Evolutionary conservation across 2,888 invertebrate genomes (phyloP), one percentile per base, ranked within the genome.

Genomic region (Rapana venosa): DNA sequence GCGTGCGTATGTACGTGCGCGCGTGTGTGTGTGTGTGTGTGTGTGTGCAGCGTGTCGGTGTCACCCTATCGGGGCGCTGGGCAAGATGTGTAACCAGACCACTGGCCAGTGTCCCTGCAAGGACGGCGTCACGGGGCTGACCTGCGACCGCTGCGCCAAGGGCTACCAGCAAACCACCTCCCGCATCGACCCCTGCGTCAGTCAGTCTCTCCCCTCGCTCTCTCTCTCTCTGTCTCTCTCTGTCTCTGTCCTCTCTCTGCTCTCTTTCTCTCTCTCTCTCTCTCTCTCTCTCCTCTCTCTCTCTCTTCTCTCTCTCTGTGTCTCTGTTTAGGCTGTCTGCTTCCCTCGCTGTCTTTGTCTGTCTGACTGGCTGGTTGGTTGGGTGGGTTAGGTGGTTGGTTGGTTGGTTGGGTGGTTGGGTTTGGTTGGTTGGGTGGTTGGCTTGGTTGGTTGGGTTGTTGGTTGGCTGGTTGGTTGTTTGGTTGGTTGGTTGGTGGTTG

Each of bases 71-170:
- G 99, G 99, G 89, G 98, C 99, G 85, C 98, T 98, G 91, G 99
- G 99, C 84, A 98, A 98, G 97, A 99, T 98, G 90, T 99, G 99
- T 97, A 99, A 99, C 97, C 99, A 99, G 97, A 98, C 98, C 88
- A 98, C 98, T 92, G 99, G 99, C 84, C 99, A 99, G 97, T 99
- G 99, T 97, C 98, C 99, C 66, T 99, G 99, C 97, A 99, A 99
- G 97, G 99, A 99, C 96, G 99, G 99, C 87, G 99, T 99, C 89
- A 98, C 98, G 26, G 99, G 99, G 89, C 97, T 98, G 93, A 99
- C 98, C 90, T 99, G 99, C 97, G 99, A 99, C 97, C 97, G 99
- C 93, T 99, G 99, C 96, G 98, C 98, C 93, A 98, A 98, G 96
- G 99, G 99, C 93, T 99, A 98, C 97, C 99, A 99, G 96, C 99